Evolutionary conservation across 2,113 vertebrate species (phyloP).

Genomic region (Chionomys nivalis): DNA sequence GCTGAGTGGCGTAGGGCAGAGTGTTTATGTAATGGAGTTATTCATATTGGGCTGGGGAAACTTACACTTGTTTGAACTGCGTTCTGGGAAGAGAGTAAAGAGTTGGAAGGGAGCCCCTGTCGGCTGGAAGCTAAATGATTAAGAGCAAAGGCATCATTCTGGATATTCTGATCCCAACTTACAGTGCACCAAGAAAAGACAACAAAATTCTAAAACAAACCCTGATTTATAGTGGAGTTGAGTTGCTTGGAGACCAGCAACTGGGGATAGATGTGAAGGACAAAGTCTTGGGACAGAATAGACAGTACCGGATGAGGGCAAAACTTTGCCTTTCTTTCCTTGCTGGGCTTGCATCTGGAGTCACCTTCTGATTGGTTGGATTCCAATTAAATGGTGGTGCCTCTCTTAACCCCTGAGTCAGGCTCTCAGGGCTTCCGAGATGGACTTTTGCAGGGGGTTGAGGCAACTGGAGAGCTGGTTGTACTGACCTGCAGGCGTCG

Average conservation of each 20-base stretch:
- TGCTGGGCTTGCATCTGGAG: conserved; percentile 78
- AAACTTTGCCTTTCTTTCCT: background rate
- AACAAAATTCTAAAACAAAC: background rate
- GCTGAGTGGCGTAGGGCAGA: conserved; percentile 31
- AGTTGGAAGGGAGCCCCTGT: conserved; percentile 69
- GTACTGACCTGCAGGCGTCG: conserved; percentile 90
- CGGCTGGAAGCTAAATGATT: conserved; percentile 18
- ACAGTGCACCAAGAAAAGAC: background rate
- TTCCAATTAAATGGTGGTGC: conserved; percentile 77
- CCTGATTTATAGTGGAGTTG: background rate
- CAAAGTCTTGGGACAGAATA: conserved; percentile 1
- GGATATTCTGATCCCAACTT: conserved; percentile 10
- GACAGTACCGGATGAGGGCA: conserved; percentile 34
- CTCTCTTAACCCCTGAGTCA: conserved; percentile 66
- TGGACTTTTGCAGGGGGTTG: conserved; percentile 58
- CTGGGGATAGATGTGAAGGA: background rate
- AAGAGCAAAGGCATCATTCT: conserved; percentile 25
- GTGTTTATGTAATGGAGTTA: conserved; percentile 70
- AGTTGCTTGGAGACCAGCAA: background rate
- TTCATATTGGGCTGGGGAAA: conserved; percentile 65
- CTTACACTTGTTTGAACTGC: conserved; percentile 66
- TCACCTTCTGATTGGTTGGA: conserved; percentile 81
- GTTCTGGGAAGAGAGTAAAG: conserved; percentile 64
- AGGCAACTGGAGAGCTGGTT: conserved; percentile 61
- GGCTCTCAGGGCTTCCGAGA: conserved; percentile 54